Base-by-base conservation (phyloP, 1,140 invertebrate genomes). In the Aleiodes sp. region DNA sequence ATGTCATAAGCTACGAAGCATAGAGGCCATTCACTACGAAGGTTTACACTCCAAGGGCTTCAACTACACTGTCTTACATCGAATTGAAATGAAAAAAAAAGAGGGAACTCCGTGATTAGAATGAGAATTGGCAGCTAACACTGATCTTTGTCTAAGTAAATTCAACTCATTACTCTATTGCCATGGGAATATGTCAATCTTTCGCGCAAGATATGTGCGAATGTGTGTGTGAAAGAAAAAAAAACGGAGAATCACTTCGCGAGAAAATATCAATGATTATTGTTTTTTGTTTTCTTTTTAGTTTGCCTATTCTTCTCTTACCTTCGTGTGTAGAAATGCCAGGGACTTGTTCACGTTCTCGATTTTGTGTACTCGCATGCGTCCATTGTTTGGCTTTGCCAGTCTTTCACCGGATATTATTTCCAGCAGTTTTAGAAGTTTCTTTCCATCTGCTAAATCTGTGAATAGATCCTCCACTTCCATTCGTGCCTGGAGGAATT, bases 261-360 rank as follows among this genome's bases (percentile, higher is more conserved):
- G 7, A 33, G 12, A 33, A 8, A 29, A 31, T 59, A 14, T 26
- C 24, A 31, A 59, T 59, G 56, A 59, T 59, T 59, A 39, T 59
- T 66, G 21, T 52, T 52, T 21, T 7, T 12, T 43, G n/a, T 43
- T 16, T 16, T n/a, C n/a, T n/a, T n/a, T n/a, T n/a, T n/a, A n/a
- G n/a, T n/a, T n/a, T n/a, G n/a, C n/a, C n/a, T n/a, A n/a, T n/a
- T n/a, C n/a, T n/a, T n/a, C 26, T 76, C 82, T 87, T 86, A 97
- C 97, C 93, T 98, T 98, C 57, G 96, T 98, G 83, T 98, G 96
- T 56, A 99, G 89, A 87, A 99, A 99, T 73, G 96, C 96, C 74
- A 99, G 88, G 80, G 95, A 97, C 87, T 98, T 98, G 88, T 99
- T 99, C 74, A 99, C 95, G 87, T 99, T 99, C 88, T 99, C 98